These are phyloP conservation scores for Zingel zingel DNA, from an alignment of 2,113 vertebrate species.

Conservation along the genomic window DNA sequence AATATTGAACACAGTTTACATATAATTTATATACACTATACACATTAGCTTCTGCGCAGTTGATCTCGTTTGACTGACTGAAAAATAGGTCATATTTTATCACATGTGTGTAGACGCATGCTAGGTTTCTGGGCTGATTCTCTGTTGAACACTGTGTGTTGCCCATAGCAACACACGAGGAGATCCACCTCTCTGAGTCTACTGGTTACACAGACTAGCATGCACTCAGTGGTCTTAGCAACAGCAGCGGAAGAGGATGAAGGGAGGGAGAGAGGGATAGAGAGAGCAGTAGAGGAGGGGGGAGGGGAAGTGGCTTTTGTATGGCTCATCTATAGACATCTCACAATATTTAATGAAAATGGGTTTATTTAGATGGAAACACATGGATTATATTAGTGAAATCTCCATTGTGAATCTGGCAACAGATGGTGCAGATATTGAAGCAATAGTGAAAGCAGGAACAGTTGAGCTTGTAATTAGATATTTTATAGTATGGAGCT, in stretches of 20 bases:
- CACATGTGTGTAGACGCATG: conserved; percentile 60
- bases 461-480: conserved; percentile 62
- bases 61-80: conserved; percentile 31
- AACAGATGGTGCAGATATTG: conserved; percentile 56
- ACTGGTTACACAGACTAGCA: conserved; percentile 70
- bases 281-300: conserved; percentile 53
- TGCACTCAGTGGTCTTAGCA: conserved; percentile 72
- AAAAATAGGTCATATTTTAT: conserved; percentile 72
- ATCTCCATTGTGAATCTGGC: conserved; percentile 19
- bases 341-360: conserved; percentile 66
- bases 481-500: conserved; percentile 50
- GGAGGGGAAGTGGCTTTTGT: conserved; percentile 64
- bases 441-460: conserved; percentile 16
- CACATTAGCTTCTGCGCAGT: conserved; percentile 7
- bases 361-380: conserved; percentile 45
- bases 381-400: conserved; percentile 37
- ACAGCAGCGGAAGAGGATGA: conserved; percentile 74
- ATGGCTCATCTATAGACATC: conserved; percentile 39
- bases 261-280: conserved; percentile 52
- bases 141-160: conserved; percentile 67
- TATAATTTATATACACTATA: background rate
- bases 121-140: conserved; percentile 44
- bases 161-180: conserved; percentile 79
- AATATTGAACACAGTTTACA: background rate
- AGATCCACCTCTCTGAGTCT: conserved; percentile 71